Evolutionary conservation across 2,888 invertebrate species (phyloP), one percentile per base, ranked within the genome.

Genomic region (Melikaiella ostensackeni): DNA sequence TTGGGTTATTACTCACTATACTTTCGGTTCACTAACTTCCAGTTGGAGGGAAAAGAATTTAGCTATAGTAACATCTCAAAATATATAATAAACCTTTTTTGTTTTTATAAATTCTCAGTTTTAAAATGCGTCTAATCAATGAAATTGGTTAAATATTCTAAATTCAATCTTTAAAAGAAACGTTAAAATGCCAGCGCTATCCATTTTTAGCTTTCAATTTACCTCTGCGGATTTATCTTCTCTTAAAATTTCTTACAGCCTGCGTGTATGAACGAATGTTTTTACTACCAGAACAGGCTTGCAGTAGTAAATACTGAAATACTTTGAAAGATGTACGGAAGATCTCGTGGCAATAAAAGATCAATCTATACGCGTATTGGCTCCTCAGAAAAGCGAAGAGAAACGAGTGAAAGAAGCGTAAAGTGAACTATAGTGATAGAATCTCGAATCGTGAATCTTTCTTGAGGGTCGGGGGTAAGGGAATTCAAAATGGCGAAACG

Each of bases 351-450:
- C 50, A 70, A 70, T 70, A 70, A 70, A 70, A 70, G 70, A 70
- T 70, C 70, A 70, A 70, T 70, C 50, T 50, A 70, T 70, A 70
- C 70, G 50, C 70, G 50, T 50, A 70, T 70, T 70, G 46, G 50
- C 30, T 70, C 27, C 27, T 70, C 30, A 27, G 66, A 46, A 42
- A 66, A 66, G 38, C 8, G 21, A 27, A 9, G 30, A 70, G 30
- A 70, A 30, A 66, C 16, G 30, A 46, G 46, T 46, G 21, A 50
- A 70, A 70, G 27, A n/a, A 70, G 50, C 46, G 66, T 50, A 70
- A 70, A 70, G 30, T n/a, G 19, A 30, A 70, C 70, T 70, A 70
- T 70, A 70, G 30, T 46, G 27, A 70, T 27, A 50, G 50, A 70
- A 70, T 50, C 50, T 30, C 30, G 30, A 30, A 50, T 50, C 30